These are phyloP conservation scores for Tinea pellionella DNA, from an alignment of 2,888 invertebrate genomes.

Conservation along the genomic window DNA sequence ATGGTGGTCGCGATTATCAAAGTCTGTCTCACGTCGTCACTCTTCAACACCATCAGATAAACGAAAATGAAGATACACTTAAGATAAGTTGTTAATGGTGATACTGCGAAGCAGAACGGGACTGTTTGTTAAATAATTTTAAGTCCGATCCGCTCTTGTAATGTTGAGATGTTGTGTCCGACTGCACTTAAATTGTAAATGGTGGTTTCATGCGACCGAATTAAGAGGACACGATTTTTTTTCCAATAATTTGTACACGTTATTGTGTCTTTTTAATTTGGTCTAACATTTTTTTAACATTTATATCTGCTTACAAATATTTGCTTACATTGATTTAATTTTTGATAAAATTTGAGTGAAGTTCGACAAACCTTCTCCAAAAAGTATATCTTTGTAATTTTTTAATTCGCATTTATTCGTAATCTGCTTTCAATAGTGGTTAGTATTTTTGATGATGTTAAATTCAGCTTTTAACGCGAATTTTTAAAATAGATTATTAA, in stretches of 20 bases:
- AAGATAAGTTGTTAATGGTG: slow-evolving; percentile 59
- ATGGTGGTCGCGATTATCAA: slow-evolving; percentile 66
- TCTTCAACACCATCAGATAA: slow-evolving; percentile 68
- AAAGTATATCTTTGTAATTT: neutral
- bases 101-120: slow-evolving; percentile 64
- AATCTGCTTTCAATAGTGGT: neutral
- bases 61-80: slow-evolving; percentile 33
- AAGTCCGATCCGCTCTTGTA: slow-evolving; percentile 39
- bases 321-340: slow-evolving; percentile 28
- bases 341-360: slow-evolving; percentile 50
- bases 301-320: slow-evolving; percentile 21
- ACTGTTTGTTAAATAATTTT: slow-evolving; percentile 58
- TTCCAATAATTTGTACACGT: slow-evolving; percentile 27
- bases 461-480: neutral
- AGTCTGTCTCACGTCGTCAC: slow-evolving; percentile 61
- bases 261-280: slow-evolving; percentile 21
- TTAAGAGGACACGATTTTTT: slow-evolving; percentile 23
- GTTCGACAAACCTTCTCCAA: slow-evolving; percentile 59
- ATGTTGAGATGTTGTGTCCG: slow-evolving; percentile 60
- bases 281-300: slow-evolving; percentile 34
- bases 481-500: too few species aligned
- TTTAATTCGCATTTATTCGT: neutral
- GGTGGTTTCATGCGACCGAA: slow-evolving; percentile 38
- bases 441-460: neutral
- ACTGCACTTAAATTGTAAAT: slow-evolving; percentile 67